A percentile compares a stretch with the other conserved stretches of the same genome.
Evolutionary conservation across 2,888 invertebrate genomes (phyloP).

Genomic region (Neoascia interrupta): DNA sequence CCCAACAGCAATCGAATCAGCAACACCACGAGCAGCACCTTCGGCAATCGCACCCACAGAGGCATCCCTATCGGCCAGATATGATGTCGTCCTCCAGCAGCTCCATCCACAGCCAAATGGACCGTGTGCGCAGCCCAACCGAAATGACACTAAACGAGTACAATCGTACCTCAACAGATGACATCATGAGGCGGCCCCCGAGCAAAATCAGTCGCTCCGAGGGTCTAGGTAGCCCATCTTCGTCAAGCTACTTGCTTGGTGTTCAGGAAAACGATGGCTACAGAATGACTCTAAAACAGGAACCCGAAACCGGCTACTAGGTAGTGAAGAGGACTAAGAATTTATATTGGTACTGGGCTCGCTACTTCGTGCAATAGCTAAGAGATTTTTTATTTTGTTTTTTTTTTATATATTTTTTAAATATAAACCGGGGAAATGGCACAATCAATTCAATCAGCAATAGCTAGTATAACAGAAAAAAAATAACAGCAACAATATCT

Average conservation of each 20-base stretch:
- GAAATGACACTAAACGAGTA: conserved; percentile 79
- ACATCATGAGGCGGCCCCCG: conserved; percentile 75
- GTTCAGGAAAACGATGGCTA: conserved; percentile 75
- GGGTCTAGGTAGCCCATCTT: conserved; percentile 72
- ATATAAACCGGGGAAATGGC: conserved; percentile 45
- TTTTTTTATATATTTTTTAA: conserved; percentile 10
- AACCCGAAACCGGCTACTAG: conserved; percentile 79
- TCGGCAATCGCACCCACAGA: conserved; percentile 32
- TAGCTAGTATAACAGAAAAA: too few species aligned
- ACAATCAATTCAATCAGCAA: conserved; percentile 13
- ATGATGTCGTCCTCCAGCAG: conserved; percentile 70
- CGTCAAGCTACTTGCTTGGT: conserved; percentile 73
- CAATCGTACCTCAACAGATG: conserved; percentile 76
- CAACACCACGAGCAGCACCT: conserved; percentile 58
- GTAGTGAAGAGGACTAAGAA: conserved; percentile 6
- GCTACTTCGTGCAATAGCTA: conserved; percentile 64
- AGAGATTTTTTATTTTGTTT: conserved; percentile 29
- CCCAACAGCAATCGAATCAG: conserved; percentile 48
- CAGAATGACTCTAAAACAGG: conserved; percentile 79
- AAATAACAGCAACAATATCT: conserved; percentile 28
- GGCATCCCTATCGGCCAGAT: conserved; percentile 69
- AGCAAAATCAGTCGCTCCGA: conserved; percentile 75
- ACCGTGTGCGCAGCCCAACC: conserved; percentile 75
- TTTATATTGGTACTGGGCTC: conserved; percentile 58
- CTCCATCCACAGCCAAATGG: conserved; percentile 52